Evolutionary conservation across 2,888 invertebrate genomes (phyloP).

Genomic region (Perdita meconis): DNA sequence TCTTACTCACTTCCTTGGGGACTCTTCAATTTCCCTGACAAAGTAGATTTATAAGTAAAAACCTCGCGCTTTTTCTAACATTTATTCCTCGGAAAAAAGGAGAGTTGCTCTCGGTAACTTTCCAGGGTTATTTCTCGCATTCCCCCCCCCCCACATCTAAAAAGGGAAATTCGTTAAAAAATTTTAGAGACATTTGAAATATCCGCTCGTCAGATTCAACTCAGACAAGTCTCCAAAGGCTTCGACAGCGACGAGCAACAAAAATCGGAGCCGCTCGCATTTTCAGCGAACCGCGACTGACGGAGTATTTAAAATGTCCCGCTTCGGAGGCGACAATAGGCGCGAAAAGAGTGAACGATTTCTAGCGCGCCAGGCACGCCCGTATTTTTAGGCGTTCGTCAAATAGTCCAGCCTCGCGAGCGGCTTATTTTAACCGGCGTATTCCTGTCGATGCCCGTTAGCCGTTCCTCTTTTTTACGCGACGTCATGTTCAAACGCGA

Average conservation of each 20-base stretch:
- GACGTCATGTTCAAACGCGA: constrained; percentile 34
- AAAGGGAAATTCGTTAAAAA: too few species aligned
- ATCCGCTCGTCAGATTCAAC: too few species aligned
- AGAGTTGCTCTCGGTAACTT: too few species aligned
- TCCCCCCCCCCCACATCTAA: too few species aligned
- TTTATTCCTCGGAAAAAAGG: too few species aligned
- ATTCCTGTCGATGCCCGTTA: constrained; percentile 40
- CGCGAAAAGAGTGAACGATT: constrained; percentile 20
- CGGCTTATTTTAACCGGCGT: constrained; percentile 55
- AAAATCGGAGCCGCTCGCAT: constrained; percentile 8
- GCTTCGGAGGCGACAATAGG: constrained; percentile 21
- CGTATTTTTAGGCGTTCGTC: constrained; percentile 50
- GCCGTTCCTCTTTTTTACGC: constrained; percentile 21
- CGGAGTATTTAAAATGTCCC: not conserved
- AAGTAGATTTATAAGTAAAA: too few species aligned
- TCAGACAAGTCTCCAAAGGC: too few species aligned
- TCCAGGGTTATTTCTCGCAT: too few species aligned
- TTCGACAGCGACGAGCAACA: not conserved
- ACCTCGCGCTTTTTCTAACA: too few species aligned
- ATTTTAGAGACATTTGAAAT: too few species aligned
- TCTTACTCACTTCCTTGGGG: too few species aligned
- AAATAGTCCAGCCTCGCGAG: constrained; percentile 37
- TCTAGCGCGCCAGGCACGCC: constrained; percentile 6
- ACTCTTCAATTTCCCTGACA: too few species aligned
- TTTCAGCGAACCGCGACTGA: not conserved